Evolutionary conservation across 2,113 vertebrate species (phyloP), one percentile per base, ranked within the genome.

Genomic region (Martes martes): DNA sequence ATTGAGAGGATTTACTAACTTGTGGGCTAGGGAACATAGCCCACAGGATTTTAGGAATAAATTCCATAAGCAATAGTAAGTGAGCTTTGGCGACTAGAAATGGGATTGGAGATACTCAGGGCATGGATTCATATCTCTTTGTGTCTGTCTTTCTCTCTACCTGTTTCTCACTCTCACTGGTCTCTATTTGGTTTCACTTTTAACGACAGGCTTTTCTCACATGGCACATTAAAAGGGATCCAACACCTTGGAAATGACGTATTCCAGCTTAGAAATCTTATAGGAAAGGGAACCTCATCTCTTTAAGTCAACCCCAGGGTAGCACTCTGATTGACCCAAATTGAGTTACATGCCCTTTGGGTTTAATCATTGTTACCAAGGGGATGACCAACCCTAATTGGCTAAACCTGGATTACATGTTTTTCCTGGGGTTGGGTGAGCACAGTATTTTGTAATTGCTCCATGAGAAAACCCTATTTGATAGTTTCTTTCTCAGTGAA

Each of bases 401-500:
- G n/a, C 13, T 52, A 63, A 23, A 16, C 33, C 3, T 39, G 21
- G 24, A 36, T 65, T 52, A 33, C 26, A 6, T n/a, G 21, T 36
- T 36, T 92, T 73, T 80, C 33, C 36, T 59, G 24, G 11, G 39
- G 13, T 18, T 86, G 16, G 9, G 21, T n/a, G 7, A 8, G 1
- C 28, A 0, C 1, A 50, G 8, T 82, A 47, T 87, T 91, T 96
- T 84, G 57, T 95, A 52, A 39, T 13, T 69, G 9, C 16, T 42
- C 42, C 69, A 71, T 83, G 91, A 67, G 93, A 92, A 52, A 91
- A n/a, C 23, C 9, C 36, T 74, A 61, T 59, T 91, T 90, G 67
- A 23, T 83, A 78, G 4, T 42, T 82, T 94, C 6, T 33, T 79
- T 94, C 10, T 33, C 2, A 16, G 4, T 31, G 6, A 55, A 6